Conservation (phyloP, 2,113 vertebrate species). For the Phalacrocorax pelagicus region DNA sequence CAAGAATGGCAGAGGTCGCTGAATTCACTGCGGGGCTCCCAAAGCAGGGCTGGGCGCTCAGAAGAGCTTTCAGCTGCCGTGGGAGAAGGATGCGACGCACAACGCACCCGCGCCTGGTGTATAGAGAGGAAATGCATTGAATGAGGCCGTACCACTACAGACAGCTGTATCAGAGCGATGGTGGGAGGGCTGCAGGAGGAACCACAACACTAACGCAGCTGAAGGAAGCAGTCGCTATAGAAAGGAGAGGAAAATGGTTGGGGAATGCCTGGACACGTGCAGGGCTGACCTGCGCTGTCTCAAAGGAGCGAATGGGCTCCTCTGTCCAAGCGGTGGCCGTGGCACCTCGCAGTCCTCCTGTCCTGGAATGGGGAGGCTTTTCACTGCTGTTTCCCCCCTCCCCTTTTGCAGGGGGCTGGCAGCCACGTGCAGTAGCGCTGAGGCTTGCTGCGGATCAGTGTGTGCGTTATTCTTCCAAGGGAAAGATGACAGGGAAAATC, state of each 20-base stretch:
- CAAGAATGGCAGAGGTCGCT: not conserved
- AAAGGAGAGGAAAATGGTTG: not conserved
- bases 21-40: not conserved
- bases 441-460: not conserved
- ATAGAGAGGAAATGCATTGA: not conserved
- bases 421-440: not conserved
- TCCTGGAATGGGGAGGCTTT: not conserved
- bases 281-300: not conserved
- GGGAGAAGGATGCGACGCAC: not conserved
- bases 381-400: not conserved
- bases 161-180: not conserved
- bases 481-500: not conserved
- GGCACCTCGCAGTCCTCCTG: not conserved
- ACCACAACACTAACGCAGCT: not conserved
- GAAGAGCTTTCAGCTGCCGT: not conserved
- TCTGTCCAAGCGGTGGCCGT: accelerated
- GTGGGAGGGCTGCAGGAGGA: not conserved
- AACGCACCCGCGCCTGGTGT: not conserved
- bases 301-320: not conserved
- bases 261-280: not conserved
- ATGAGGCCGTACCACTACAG: not conserved
- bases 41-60: not conserved
- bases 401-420: not conserved
- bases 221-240: not conserved
- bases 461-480: not conserved